Evolutionary conservation across 2,888 invertebrate genomes (phyloP), one percentile per base, ranked within the genome.

Genomic region (Heliconius ismenius): DNA sequence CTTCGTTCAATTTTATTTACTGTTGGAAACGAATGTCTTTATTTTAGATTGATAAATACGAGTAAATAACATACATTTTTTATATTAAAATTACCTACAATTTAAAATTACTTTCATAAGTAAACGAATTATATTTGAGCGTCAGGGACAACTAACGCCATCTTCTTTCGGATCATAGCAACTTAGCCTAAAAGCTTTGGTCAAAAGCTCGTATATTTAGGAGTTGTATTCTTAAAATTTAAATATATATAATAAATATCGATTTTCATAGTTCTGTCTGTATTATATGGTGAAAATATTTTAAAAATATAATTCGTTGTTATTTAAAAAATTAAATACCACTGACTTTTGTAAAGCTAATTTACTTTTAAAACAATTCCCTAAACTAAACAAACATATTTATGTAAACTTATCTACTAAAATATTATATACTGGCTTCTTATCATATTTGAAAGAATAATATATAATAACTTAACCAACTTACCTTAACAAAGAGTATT

Each of bases 131-230:
- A 21, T 15, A 18, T 60, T 36, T 4, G 2, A 60, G 24, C 36
- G 36, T 24, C 21, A 2, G 24, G 11, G 62, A 72, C 72, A n/a
- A 24, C 60, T 62, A 72, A 26, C 72, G 60, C 72, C 72, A 72
- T 72, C 72, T 72, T 60, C 13, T 7, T 39, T 65, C 13, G 28
- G 3, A 21, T 28, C 21, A 54, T 28, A 28, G 4, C 9, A 54
- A 69, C 36, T 49, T 28, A 69, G 3, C 18, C 3, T 28, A 15
- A 69, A 69, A 69, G 64, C 32, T 36, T 24, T 36, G 0, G 13
- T 4, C 6, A 1, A 36, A 65, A n/a, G 6, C 21, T 36, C 1
- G 36, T 10, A 2, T 36, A 2, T 2, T 36, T 36, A 10, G 10
- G 10, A 36, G 10, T 36, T 36, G 9, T 36, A 36, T 10, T 9